A percentile compares a stretch with the other conserved stretches of the same genome.
Evolutionary conservation across 2,888 invertebrate genomes (phyloP).

Genomic region (Seladonia tumulorum): DNA sequence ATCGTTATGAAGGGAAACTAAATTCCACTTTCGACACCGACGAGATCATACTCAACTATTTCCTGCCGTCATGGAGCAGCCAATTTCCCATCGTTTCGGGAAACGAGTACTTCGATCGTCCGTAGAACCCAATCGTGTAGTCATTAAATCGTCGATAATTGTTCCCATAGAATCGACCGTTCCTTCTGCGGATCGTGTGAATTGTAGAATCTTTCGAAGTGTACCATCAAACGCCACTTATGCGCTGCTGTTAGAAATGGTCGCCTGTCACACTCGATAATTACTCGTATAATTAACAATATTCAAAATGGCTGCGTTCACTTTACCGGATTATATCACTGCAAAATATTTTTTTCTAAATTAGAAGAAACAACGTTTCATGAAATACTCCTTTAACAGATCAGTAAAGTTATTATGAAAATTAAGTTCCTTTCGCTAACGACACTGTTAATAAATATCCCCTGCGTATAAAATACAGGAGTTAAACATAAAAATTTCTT

Average conservation of each 20-base stretch:
- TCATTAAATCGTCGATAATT: slow-evolving; percentile 6
- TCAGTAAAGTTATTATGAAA: not conserved
- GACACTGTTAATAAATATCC: not conserved
- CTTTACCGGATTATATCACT: not conserved
- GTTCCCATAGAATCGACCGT: not conserved
- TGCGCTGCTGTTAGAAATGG: not conserved
- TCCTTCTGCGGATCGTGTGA: not conserved
- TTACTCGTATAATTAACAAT: not conserved
- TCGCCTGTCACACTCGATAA: too few relatives aligned
- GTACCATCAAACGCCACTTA: not conserved
- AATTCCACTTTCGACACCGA: slow-evolving; percentile 7
- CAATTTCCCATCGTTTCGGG: slow-evolving; percentile 5
- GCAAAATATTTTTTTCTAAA: not conserved
- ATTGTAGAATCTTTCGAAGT: not conserved
- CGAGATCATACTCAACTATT: slow-evolving; percentile 12
- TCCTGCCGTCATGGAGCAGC: not conserved
- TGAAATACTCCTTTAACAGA: not conserved
- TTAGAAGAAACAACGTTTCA: not conserved
- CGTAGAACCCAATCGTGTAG: not conserved
- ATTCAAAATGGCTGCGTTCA: not conserved
- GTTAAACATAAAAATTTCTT: not conserved
- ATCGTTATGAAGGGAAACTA: slow-evolving; percentile 16
- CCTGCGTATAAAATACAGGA: not conserved
- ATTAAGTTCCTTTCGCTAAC: not conserved
- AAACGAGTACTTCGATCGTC: not conserved